A percentile compares a stretch with the other conserved stretches of the same genome.
Evolutionary conservation across 1,140 invertebrate genomes (phyloP).

Genomic region (Brachionus angularis): DNA sequence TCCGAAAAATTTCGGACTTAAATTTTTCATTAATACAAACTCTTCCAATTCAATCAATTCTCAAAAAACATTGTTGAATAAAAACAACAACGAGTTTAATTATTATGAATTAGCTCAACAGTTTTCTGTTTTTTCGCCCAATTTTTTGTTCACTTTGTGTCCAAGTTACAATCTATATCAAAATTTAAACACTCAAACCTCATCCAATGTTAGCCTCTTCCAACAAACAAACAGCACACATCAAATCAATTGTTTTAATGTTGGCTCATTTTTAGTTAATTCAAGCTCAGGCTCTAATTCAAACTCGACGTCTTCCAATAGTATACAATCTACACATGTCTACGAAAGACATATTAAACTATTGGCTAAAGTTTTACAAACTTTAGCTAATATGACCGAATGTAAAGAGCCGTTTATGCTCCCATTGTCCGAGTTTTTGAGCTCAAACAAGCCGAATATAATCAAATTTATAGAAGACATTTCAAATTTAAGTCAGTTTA

Average conservation of each 20-base stretch:
- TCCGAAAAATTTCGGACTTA: constrained; percentile 73
- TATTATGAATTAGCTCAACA: constrained; percentile 30
- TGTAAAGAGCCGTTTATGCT: constrained; percentile 43
- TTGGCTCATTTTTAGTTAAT: neutral
- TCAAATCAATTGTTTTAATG: constrained; percentile 30
- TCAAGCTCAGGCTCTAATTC: neutral
- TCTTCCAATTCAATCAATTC: too few species aligned
- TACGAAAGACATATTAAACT: constrained; percentile 37
- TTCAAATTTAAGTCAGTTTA: neutral
- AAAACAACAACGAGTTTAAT: neutral
- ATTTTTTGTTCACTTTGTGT: constrained; percentile 14
- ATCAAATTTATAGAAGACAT: constrained; percentile 39
- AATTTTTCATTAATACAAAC: neutral
- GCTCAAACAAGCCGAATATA: constrained; percentile 35
- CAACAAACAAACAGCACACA: constrained; percentile 11
- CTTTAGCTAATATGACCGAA: constrained; percentile 38
- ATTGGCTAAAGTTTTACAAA: constrained; percentile 37
- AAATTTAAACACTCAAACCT: too few species aligned
- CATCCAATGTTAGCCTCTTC: neutral
- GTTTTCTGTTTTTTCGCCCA: constrained; percentile 24
- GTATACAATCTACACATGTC: neutral
- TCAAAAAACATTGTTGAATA: too few species aligned
- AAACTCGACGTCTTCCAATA: neutral
- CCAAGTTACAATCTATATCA: neutral
- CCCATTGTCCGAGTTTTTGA: constrained; percentile 25